These are phyloP conservation scores for Apomyelois bistriatella DNA, from an alignment of 2,888 invertebrate genomes.

Conservation along the genomic window DNA sequence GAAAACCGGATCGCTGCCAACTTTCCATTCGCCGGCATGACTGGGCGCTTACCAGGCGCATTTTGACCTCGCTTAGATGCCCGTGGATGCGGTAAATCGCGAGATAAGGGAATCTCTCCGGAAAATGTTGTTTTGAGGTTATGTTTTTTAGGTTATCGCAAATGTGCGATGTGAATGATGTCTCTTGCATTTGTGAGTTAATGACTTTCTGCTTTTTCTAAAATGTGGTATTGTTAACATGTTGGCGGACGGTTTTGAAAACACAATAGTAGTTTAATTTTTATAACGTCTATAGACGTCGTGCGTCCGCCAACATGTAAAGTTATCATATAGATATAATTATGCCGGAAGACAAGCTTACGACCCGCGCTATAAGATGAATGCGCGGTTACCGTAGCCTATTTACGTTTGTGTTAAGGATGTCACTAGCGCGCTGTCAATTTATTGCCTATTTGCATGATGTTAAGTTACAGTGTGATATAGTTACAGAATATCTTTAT, in stretches of 20 bases:
- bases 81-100: slow-evolving; percentile 36
- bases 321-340: too few species aligned
- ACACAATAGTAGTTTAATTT: too few species aligned
- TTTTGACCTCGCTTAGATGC: slow-evolving; percentile 28
- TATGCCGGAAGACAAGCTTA: too few species aligned
- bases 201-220: neutral
- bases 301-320: too few species aligned
- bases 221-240: neutral
- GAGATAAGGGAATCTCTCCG: slow-evolving; percentile 6
- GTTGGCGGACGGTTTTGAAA: neutral
- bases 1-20: slow-evolving; percentile 35
- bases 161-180: slow-evolving; percentile 8
- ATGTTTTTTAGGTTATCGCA: slow-evolving; percentile 8
- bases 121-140: slow-evolving; percentile 8
- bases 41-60: slow-evolving; percentile 38
- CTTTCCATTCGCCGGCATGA: slow-evolving; percentile 42
- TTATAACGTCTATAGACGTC: too few species aligned
- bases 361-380: too few species aligned
- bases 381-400: too few species aligned
- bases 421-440: too few species aligned
- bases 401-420: too few species aligned
- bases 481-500: too few species aligned
- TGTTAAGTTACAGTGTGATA: too few species aligned
- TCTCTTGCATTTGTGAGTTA: slow-evolving; percentile 4
- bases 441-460: too few species aligned